These are phyloP conservation scores for Anguilla megastoma DNA, from an alignment of 2,797 vertebrate species.

Conservation along the genomic window DNA sequence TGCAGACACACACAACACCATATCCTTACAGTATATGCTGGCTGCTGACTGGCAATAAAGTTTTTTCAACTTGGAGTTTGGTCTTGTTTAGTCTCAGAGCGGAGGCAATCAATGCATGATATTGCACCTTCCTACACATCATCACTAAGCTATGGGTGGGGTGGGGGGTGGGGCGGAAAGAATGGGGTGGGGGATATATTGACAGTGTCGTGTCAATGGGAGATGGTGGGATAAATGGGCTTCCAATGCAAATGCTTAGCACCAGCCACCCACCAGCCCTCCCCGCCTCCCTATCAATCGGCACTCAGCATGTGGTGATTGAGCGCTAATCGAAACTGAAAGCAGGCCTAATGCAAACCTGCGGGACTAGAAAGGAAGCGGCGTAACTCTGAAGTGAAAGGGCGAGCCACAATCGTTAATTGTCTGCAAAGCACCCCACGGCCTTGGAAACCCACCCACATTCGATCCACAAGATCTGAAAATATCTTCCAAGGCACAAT, in stretches of 20 bases:
- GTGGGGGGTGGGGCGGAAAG: not conserved
- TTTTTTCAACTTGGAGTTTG: no score
- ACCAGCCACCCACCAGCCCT: not conserved
- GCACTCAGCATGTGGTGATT: not conserved
- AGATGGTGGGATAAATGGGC: not conserved
- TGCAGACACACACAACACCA: no score
- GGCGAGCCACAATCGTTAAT: not conserved
- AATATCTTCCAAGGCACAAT: not conserved
- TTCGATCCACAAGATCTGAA: not conserved
- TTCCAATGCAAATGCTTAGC: not conserved
- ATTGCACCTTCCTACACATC: not conserved
- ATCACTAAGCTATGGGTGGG: not conserved
- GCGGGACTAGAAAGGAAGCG: not conserved
- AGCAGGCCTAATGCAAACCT: not conserved
- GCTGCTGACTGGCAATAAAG: no score
- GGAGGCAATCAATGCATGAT: not conserved
- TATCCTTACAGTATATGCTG: no score
- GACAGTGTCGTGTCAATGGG: not conserved
- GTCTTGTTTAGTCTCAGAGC: no score
- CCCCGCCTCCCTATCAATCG: not conserved
- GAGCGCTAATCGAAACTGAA: slow-evolving; percentile 17
- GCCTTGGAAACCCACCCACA: not conserved
- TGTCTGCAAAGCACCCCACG: not conserved
- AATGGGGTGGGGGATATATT: not conserved
- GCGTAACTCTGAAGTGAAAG: not conserved